Evolutionary conservation across 2,797 vertebrate genomes (phyloP).

Genomic region (Dendrocincla tyrannina): DNA sequence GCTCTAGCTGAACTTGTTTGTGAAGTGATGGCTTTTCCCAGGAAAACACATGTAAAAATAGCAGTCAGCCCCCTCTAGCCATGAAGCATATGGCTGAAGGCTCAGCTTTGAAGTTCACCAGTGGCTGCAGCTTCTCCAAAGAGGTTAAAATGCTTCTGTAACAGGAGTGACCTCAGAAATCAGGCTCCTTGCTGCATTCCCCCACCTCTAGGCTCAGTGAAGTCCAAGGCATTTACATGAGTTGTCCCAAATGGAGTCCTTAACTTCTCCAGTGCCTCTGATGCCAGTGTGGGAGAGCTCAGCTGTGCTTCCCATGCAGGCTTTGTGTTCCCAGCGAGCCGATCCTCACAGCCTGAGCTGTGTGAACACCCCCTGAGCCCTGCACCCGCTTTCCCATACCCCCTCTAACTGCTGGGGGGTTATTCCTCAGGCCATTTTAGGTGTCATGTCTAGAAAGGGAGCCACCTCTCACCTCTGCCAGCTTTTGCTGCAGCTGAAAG

Average conservation of each 20-base stretch:
- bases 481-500: not conserved
- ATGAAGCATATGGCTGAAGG: not conserved
- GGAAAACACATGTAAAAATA: not conserved
- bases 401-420: not conserved
- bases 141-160: not conserved
- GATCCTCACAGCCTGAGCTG: not conserved
- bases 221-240: not conserved
- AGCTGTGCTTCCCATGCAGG: not conserved
- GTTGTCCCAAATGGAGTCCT: not conserved
- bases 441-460: not conserved
- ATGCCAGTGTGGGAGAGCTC: not conserved
- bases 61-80: not conserved
- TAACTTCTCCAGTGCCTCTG: not conserved
- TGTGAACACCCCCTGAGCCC: not conserved
- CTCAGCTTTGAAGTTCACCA: not conserved
- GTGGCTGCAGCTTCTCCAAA: not conserved
- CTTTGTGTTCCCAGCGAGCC: not conserved
- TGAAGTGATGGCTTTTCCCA: not conserved
- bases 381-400: not conserved
- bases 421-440: not conserved
- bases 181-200: accelerated
- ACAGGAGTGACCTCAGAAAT: not conserved
- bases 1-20: not conserved
- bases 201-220: not conserved
- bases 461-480: not conserved